Evolutionary conservation across 2,113 vertebrate genomes (phyloP), one percentile per base, ranked within the genome.

Genomic region (Leucoraja erinaceus): DNA sequence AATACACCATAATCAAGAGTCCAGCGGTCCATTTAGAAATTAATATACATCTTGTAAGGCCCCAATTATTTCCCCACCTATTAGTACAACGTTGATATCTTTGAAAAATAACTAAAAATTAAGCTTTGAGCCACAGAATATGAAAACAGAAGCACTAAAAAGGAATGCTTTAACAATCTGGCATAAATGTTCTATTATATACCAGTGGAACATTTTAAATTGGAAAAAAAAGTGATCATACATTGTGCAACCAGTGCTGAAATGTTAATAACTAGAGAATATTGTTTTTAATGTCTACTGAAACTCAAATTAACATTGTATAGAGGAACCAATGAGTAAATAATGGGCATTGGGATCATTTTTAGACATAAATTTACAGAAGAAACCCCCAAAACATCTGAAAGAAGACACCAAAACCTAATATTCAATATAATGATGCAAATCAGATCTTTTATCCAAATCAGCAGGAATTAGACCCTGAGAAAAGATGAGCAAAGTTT

Each of bases 241-340:
- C 25, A 38, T 61, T 70, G 84, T 91, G 86, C 86, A 90, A 68
- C 86, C 59, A 38, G 86, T 70, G 86, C 86, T 90, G 86, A 68
- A 90, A 70, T 90, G 63, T 90, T 90, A 38, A 68, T 70, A 66
- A 18, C 86, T 61, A 38, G 86, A 38, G 38, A 90, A 68, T 22
- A 90, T 38, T 38, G 63, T 61, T 61, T 10, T 66, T 33, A 66
- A 66, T 90, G 31, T 63, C n/a, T 33, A 66, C 31, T 68, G 59
- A 66, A 90, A 66, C 16, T 38, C 16, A 16, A 70, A 16, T 70
- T 38, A 66, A 90, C 7, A 70, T 38, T 90, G 38, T 7, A 70
- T 31, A 38, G 31, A 70, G 90, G 66, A 74, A 72, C n/a, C 66
- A 47, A 33, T 18, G 47, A 66, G 14, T 63, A 18, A 66, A 70